phyloP scores from a whole-genome alignment of 1,140 invertebrate species.

The Mizuhopecten yessoensis region DNA sequence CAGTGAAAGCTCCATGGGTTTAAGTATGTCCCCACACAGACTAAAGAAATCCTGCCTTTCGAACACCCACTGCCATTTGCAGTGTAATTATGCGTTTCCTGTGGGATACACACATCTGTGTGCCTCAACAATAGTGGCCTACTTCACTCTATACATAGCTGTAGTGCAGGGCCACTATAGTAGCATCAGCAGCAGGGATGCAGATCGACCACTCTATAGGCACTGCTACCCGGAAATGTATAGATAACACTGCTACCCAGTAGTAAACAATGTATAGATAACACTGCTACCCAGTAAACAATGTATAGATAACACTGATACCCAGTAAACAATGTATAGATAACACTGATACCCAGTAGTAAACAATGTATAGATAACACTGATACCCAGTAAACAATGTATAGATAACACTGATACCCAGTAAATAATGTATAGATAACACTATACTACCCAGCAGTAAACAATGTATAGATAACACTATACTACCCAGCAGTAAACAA shows the following conservation, averaged over 20 bases:
- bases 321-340: too few species aligned
- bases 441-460: too few species aligned
- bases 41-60: background rate
- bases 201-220: background rate
- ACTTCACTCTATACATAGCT: conserved; percentile 30
- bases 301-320: too few species aligned
- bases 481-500: too few species aligned
- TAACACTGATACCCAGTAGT: too few species aligned
- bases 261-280: background rate
- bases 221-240: background rate
- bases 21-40: background rate
- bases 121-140: conserved; percentile 31
- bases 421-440: too few species aligned
- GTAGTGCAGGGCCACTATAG: background rate
- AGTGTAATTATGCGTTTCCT: background rate
- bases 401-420: too few species aligned
- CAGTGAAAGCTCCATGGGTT: too few species aligned
- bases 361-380: too few species aligned
- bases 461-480: too few species aligned
- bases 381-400: too few species aligned
- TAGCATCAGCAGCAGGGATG: conserved; percentile 2
- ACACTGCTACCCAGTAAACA: too few species aligned
- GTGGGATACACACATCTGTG: conserved; percentile 31
- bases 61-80: background rate
- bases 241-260: background rate